Base-by-base conservation (phyloP, 2,797 vertebrate genomes). In the Eospalax fontanierii region DNA sequence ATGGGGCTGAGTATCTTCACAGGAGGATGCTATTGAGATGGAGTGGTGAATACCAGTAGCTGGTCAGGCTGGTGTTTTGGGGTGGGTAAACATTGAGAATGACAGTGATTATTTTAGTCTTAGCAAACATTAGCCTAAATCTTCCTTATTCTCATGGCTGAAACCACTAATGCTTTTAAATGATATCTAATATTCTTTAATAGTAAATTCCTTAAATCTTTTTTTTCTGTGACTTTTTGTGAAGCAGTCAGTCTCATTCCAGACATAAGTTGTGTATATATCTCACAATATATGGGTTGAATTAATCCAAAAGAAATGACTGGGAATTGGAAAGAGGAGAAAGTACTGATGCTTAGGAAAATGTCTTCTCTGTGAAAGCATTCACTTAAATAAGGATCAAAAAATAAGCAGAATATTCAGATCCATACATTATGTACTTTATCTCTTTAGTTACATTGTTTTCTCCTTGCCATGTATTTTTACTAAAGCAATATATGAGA, bases 31-130 rank as follows among this genome's bases (percentile, higher is more conserved):
- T n/a, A 3, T 57, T 82, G 8, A 16, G 43, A 24, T 59, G 1
- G 50, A 3, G 50, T 89, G 18, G 83, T 90, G 61, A 14, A 83
- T 86, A 91, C 1, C 7, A 71, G 66, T 22, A 43, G 38, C 8
- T 12, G 65, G 30, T 54, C 38, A 9, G 73, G 65, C 33, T n/a
- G 59, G 9, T 35, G 6, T 43, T 75, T 84, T 3, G 3, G 30
- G 73, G 14, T 2, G 0, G 2, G 68, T 74, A 59, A 90, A 79
- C 50, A 16, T 2, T 28, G 84, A 76, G 82, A 94, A 50, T 78
- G 65, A 65, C 65, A 96, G 87, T 33, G 71, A 82, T 87, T 82
- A 89, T 97, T 93, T 16, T 0, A 24, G 2, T 79, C 43, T 95
- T 43, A 35, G 75, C 79, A 83, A 78, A 8, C 10, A 50, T 22